Evolutionary conservation across 1,140 invertebrate species (phyloP), one percentile per base, ranked within the genome.

Genomic region (Drosophila fuyamai): DNA sequence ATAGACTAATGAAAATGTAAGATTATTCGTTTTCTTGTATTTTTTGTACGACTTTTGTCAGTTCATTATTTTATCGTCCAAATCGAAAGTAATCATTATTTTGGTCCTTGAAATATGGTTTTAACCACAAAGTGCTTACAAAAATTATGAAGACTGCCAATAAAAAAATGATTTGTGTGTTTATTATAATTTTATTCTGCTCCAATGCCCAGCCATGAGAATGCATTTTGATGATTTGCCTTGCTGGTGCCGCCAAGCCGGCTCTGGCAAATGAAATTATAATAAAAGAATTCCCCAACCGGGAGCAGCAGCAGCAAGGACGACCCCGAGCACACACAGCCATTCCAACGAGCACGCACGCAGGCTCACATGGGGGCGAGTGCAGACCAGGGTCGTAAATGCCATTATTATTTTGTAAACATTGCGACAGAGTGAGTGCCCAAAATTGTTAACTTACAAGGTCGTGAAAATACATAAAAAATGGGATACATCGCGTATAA

Each of bases 401-500:
- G 84, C 80, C 72, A 83, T 88, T 88, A 89, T 83, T 83, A 83
- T 83, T 76, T 88, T 83, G 83, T 88, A 89, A 88, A 89, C 84
- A 88, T 76, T 82, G 82, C 83, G 82, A 74, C 84, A 77, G 71
- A 76, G 76, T 77, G 72, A 75, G 76, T 80, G 80, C 59, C 63
- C 83, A 77, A 89, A 88, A 88, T 80, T 89, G 84, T 88, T 80
- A 80, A 78, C 84, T 89, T 71, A 74, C 84, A 88, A 88, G 84
- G 84, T 89, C 76, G 76, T 82, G 58, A 44, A 61, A 68, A 75
- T 65, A 77, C 47, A 70, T 57, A 58, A 68, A 68, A 84, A 75
- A 76, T 29, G 29, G 29, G 40, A 59, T 68, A 84, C 55, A 73
- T 73, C 72, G 54, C 72, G 72, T 50, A 59, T 54, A 65, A 75